phyloP scores from a whole-genome alignment of 2,797 vertebrate genomes.

The Trachops cirrhosus region DNA sequence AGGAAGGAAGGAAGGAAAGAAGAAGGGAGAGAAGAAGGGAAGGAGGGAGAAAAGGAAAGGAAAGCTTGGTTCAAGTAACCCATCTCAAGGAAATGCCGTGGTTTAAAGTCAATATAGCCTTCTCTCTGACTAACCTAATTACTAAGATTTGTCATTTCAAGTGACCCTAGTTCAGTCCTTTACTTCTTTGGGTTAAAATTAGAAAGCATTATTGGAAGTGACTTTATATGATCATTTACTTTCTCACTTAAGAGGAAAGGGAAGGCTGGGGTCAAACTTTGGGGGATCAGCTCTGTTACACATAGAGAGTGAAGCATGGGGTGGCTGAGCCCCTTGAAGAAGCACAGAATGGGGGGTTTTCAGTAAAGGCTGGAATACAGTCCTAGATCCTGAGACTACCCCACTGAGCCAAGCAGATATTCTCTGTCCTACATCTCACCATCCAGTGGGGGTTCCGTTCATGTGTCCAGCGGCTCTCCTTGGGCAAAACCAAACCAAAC shows the following conservation, averaged over 20 bases:
- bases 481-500: neutral
- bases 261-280: neutral
- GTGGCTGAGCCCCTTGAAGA: neutral
- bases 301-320: fast-evolving
- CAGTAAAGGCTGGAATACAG: neutral
- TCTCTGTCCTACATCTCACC: neutral
- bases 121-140: neutral
- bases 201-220: neutral
- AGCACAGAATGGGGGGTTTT: neutral
- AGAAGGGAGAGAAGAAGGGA: fast-evolving
- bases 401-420: fast-evolving
- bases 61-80: neutral
- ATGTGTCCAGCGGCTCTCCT: neutral
- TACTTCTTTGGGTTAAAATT: neutral
- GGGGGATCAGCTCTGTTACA: neutral
- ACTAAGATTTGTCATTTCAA: neutral
- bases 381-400: neutral
- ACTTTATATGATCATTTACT: neutral
- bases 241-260: neutral
- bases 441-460: neutral
- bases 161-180: neutral
- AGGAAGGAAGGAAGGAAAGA: fast-evolving
- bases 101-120: neutral
- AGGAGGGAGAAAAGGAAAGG: too few relatives aligned
- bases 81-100: neutral